phyloP scores from a whole-genome alignment of 2,797 vertebrate species.

The Tokudaia tokunoshimensis region DNA sequence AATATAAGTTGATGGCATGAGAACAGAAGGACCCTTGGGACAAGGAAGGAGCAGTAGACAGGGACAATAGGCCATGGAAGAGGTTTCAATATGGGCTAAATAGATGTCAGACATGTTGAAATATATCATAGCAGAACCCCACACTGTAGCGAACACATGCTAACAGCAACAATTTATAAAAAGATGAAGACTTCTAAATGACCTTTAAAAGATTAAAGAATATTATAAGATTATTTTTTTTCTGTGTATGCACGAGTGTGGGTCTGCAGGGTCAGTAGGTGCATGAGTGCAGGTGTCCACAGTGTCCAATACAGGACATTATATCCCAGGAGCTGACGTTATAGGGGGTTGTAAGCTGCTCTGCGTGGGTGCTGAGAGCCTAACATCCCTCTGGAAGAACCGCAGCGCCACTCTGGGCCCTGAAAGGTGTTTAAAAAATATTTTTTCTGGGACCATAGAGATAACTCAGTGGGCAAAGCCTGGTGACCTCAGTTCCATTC shows the following conservation, averaged over 20 bases:
- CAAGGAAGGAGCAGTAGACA: neutral
- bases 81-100: neutral
- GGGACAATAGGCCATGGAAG: neutral
- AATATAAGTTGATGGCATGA: neutral
- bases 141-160: neutral
- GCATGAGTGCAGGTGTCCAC: neutral
- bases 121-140: neutral
- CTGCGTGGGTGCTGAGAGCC: neutral
- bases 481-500: neutral
- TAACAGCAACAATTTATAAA: neutral
- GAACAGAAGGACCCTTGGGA: neutral
- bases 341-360: no score
- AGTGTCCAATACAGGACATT: neutral
- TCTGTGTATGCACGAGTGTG: neutral
- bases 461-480: neutral
- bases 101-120: neutral
- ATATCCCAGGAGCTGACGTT: neutral
- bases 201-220: neutral
- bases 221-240: neutral
- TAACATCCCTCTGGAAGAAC: neutral
- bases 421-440: neutral
- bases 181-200: neutral
- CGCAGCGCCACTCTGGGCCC: neutral
- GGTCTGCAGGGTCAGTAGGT: neutral
- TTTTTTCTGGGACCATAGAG: neutral